A percentile compares a stretch with the other conserved stretches of the same genome.
These are phyloP conservation scores for Troides helena DNA, from an alignment of 2,888 invertebrate species.

Conservation along the genomic window DNA sequence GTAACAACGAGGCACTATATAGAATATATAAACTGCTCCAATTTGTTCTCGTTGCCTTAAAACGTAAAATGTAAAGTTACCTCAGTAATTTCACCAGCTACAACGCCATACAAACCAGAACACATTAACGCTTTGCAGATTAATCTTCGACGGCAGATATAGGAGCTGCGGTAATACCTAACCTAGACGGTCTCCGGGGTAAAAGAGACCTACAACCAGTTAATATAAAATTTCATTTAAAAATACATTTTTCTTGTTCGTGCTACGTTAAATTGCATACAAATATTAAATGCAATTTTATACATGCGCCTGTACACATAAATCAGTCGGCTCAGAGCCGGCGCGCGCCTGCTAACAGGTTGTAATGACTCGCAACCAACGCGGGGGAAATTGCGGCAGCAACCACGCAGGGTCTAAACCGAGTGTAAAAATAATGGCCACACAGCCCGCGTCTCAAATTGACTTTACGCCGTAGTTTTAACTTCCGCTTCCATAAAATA, in stretches of 20 bases:
- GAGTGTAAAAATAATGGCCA: conserved; percentile 73
- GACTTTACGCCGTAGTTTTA: conserved; percentile 36
- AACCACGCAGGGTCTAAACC: conserved; percentile 51
- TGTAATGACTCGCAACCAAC: conserved; percentile 10
- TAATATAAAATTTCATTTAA: background rate
- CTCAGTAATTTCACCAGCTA: no score
- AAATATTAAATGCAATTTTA: background rate
- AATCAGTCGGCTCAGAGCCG: background rate
- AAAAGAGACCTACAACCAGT: no score
- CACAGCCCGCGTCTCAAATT: conserved; percentile 54
- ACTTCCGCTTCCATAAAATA: conserved; percentile 22
- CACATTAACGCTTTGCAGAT: no score
- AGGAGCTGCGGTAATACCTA: no score
- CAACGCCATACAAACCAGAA: no score
- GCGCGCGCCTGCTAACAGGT: conserved; percentile 4
- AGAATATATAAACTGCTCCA: no score
- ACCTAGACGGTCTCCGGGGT: no score
- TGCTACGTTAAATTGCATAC: background rate
- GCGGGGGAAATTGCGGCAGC: conserved; percentile 45
- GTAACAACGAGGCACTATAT: no score
- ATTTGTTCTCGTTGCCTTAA: no score
- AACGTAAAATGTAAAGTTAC: no score
- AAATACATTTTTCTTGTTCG: background rate
- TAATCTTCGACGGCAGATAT: no score
- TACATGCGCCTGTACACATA: background rate